Evolutionary conservation across 2,797 vertebrate species (phyloP), one percentile per base, ranked within the genome.

Genomic region (Cyclopterus lumpus): DNA sequence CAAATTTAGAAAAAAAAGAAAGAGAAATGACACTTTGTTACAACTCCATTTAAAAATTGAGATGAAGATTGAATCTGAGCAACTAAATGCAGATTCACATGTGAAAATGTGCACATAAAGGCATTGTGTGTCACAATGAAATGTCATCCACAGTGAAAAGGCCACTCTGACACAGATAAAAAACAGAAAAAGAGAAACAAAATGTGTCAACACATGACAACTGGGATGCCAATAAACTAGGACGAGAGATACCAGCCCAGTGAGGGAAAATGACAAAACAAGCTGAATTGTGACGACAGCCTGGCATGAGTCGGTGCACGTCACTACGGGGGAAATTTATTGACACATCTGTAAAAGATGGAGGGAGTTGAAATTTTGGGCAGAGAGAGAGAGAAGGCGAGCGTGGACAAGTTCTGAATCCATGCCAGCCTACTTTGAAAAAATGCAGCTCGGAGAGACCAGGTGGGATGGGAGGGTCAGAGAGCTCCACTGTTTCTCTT

Each of bases 381-480:
- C 18, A 64, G 67, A 75, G 26, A 67, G 49, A 67, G 49, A 83
- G 54, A 46, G 46, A 65, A 30, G 36, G 20, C 2, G 16, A 16
- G 49, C n/a, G 24, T 53, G 46, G 79, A 71, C 44, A 57, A 61
- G 62, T 67, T n/a, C 70, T 77, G 75, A 86, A 86, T 78, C 42
- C 44, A 62, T 71, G 70, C 71, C 68, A 75, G 49, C 38, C 59
- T 32, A 57, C 42, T 72, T 53, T 59, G 69, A 78, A 86, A 76
- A 57, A 40, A 57, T 48, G 46, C 53, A 65, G 51, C 48, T 62
- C 71, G 40, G 30, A 74, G 34, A 77, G 55, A 66, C n/a, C 69
- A 79, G 71, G 71, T 88, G 73, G 65, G 58, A 34, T 28, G 40
- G 68, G 85, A 85, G 86, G 71, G 84, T 88, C 73, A 86, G 69